Percentiles rank a stretch among this genome's conserved stretches.
Evolutionary conservation across 2,797 vertebrate species (phyloP).

Genomic region (Artibeus jamaicensis): DNA sequence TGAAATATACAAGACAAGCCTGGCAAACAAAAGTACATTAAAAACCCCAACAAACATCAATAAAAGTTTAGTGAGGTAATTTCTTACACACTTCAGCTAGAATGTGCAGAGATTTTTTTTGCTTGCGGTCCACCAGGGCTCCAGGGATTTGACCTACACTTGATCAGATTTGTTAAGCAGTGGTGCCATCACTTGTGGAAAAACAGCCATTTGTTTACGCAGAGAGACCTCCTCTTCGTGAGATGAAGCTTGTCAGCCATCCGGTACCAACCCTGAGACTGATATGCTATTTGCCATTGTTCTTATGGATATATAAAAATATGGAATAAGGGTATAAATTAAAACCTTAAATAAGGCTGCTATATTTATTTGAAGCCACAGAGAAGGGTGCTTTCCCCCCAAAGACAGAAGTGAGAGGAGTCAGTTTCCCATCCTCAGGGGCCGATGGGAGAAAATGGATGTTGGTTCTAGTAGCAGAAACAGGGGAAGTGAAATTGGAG

Average conservation of each 20-base stretch:
- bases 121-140: neutral
- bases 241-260: neutral
- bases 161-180: neutral
- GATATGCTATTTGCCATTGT: neutral
- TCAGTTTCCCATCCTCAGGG: neutral
- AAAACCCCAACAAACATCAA: neutral
- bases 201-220: neutral
- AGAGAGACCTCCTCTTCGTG: neutral
- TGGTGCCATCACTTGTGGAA: neutral
- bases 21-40: neutral
- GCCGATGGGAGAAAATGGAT: neutral
- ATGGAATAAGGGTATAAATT: neutral
- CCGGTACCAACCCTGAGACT: neutral
- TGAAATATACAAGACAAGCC: slow-evolving; percentile 35
- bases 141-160: neutral
- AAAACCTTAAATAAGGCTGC: neutral
- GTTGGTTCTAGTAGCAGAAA: neutral
- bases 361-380: neutral
- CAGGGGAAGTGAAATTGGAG: neutral
- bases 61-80: neutral
- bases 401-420: neutral
- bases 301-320: neutral
- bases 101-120: neutral
- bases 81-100: neutral
- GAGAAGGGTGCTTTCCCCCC: neutral